Base-by-base conservation (phyloP, 2,113 vertebrate genomes). In the Chloebia gouldiae region DNA sequence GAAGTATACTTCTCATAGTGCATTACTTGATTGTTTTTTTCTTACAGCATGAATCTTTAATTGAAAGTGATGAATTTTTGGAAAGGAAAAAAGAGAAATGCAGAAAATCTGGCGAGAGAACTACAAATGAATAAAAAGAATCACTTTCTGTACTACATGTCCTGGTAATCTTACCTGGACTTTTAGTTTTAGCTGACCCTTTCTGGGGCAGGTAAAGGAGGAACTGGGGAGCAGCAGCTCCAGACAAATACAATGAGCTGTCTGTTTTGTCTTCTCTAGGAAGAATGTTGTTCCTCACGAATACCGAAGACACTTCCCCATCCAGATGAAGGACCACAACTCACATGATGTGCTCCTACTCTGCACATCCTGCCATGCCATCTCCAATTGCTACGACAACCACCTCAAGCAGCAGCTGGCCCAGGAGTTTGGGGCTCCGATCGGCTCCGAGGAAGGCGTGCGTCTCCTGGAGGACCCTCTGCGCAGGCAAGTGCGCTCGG, bases 281-380 rank as follows among this genome's bases (percentile, higher is more conserved):
- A 99, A 99, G 92, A 99, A 99, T 42, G 98, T 99, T 39, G 98
- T 99, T 47, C 99, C 99, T 2, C 99, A 99, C 0, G 99, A 99
- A 89, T 99, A 99, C 97, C 96, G 99, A 18, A 99, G 98, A 11
- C 99, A 99, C 92, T 99, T 99, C 64, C 99, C 99, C 47, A 97
- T 98, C 4, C 98, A 99, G 97, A 99, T 99, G 99, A 99, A 99
- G 96, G 99, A 99, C 97, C 99, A 99, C 98, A 99, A 99, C 96
- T 99, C 99, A 9, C 99, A 99, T 6, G 99, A 99, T 0, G 99
- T 99, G 93, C 98, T 99, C 93, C 98, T 99, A 8, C 99, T 99
- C 25, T 99, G 99, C 93, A 99, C 99, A 1, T 97, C 98, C 80
- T 99, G 99, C 97, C 99, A 99, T 27, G 99, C 99, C 12, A 92